Evolutionary conservation across 2,888 invertebrate species (phyloP).

Genomic region (Saturnia japonica): DNA sequence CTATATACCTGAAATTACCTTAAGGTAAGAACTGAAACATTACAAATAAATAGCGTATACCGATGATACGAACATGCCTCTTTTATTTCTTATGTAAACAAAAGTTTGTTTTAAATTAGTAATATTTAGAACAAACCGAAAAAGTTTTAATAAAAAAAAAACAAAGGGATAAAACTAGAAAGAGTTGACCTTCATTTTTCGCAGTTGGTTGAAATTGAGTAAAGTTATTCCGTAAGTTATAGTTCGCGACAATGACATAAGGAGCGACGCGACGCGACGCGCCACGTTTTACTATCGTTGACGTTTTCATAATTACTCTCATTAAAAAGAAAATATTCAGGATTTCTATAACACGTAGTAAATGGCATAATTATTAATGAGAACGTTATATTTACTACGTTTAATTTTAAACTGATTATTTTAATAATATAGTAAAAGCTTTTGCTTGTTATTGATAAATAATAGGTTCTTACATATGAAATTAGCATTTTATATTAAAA

Average conservation of each 20-base stretch:
- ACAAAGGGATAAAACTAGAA: constrained; percentile 38
- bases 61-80: neutral
- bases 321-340: constrained; percentile 51
- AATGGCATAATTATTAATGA: constrained; percentile 38
- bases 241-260: constrained; percentile 62
- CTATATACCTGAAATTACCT: too few species aligned
- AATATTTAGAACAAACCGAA: neutral
- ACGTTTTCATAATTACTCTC: constrained; percentile 61
- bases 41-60: too few species aligned
- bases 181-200: constrained; percentile 45
- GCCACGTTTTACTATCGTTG: constrained; percentile 57
- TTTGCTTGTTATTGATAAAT: too few species aligned
- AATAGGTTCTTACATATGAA: too few species aligned
- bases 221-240: constrained; percentile 63
- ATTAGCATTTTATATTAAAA: too few species aligned
- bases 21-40: too few species aligned
- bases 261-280: constrained; percentile 35
- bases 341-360: constrained; percentile 50
- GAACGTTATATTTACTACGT: constrained; percentile 16
- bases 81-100: too few species aligned
- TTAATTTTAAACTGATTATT: too few species aligned
- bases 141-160: constrained; percentile 12
- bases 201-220: constrained; percentile 53
- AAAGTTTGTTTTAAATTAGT: neutral
- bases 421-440: too few species aligned